phyloP scores from a whole-genome alignment of 1,140 invertebrate species.

The Panonychus citri region DNA sequence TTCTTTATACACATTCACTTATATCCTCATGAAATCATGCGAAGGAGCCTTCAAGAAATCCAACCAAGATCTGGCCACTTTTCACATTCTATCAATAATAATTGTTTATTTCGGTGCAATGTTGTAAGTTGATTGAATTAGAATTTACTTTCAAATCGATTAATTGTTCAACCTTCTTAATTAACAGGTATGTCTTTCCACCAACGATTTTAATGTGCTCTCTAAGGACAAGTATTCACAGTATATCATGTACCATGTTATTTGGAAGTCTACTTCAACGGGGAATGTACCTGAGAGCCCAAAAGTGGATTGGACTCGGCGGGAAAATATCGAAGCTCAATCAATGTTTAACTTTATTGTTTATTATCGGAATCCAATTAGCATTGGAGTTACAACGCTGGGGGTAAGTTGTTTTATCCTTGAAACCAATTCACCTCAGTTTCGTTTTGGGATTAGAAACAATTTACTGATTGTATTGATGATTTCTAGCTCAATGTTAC shows the following conservation, averaged over 20 bases:
- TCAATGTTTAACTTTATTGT: slow-evolving; percentile 22
- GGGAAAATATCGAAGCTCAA: slow-evolving; percentile 21
- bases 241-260: slow-evolving; percentile 17
- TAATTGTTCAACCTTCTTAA: background rate
- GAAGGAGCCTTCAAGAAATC: slow-evolving; percentile 24
- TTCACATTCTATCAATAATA: slow-evolving; percentile 25
- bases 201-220: slow-evolving; percentile 20
- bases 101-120: slow-evolving; percentile 23
- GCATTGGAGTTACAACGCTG: slow-evolving; percentile 22
- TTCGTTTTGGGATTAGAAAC: no score
- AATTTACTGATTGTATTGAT: no score
- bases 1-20: slow-evolving; percentile 23
- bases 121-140: slow-evolving; percentile 14
- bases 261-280: slow-evolving; percentile 23
- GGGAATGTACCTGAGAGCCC: slow-evolving; percentile 21
- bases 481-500: no score
- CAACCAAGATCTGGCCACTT: slow-evolving; percentile 25
- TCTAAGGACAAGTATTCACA: slow-evolving; percentile 18
- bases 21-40: slow-evolving; percentile 26
- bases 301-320: slow-evolving; percentile 21
- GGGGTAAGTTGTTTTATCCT: slow-evolving; percentile 5
- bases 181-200: slow-evolving; percentile 20
- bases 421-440: no score
- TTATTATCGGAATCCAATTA: slow-evolving; percentile 22
- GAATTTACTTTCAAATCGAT: background rate